phyloP scores from a whole-genome alignment of 1,140 invertebrate genomes.

The Ostrea edulis region DNA sequence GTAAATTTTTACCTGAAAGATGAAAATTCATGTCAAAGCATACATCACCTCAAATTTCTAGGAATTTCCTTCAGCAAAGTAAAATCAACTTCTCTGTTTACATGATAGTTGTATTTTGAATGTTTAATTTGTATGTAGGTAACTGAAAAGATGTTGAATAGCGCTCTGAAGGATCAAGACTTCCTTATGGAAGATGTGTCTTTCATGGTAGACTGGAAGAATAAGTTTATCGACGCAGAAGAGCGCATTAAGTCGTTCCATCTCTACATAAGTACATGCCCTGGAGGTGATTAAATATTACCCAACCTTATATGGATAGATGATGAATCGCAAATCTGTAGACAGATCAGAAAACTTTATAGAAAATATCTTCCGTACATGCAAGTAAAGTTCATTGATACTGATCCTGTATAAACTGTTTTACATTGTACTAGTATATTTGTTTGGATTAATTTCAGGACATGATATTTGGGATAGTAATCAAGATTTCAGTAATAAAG shows the following conservation, averaged over 20 bases:
- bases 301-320: too few species aligned
- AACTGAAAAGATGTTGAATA: slow-evolving; percentile 28
- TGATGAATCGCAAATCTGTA: neutral
- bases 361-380: neutral
- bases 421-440: neutral
- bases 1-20: slow-evolving; percentile 11
- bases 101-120: neutral
- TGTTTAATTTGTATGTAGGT: neutral
- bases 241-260: slow-evolving; percentile 30
- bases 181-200: slow-evolving; percentile 11
- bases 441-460: slow-evolving; percentile 7
- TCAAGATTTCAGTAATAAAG: neutral
- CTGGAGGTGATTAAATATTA: slow-evolving; percentile 41
- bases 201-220: slow-evolving; percentile 50
- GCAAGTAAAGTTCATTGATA: neutral
- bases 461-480: slow-evolving; percentile 20
- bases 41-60: too few species aligned
- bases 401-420: neutral
- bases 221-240: slow-evolving; percentile 42
- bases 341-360: neutral
- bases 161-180: slow-evolving; percentile 40
- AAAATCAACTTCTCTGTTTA: too few species aligned
- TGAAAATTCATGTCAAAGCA: too few species aligned
- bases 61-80: too few species aligned
- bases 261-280: slow-evolving; percentile 46